Evolutionary conservation across 2,797 vertebrate species (phyloP).

Genomic region (Pitangus sulphuratus): DNA sequence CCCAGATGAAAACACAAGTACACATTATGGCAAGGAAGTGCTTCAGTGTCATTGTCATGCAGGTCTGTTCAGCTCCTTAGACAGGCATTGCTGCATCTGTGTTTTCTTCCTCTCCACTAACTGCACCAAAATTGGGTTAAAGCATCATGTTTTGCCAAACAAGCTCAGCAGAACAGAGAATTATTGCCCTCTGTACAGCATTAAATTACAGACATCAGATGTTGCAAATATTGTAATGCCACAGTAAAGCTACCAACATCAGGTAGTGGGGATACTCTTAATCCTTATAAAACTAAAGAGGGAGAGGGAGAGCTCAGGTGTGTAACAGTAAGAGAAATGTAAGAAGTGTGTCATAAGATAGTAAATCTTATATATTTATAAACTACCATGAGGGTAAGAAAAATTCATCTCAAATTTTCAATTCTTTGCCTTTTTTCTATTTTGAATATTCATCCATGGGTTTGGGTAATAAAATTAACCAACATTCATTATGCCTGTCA

Average conservation of each 20-base stretch:
- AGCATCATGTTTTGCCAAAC: background rate
- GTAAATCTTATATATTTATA: background rate
- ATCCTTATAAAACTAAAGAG: background rate
- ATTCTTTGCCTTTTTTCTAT: background rate
- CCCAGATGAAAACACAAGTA: background rate
- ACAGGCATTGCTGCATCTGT: background rate
- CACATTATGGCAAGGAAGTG: background rate
- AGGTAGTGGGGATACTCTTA: background rate
- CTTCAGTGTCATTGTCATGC: background rate
- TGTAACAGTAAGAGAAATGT: background rate
- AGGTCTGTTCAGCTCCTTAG: background rate
- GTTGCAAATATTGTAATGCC: background rate
- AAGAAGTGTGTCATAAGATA: background rate
- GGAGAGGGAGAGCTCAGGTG: background rate
- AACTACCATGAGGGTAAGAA: background rate
- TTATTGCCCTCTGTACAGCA: background rate
- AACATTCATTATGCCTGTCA: background rate
- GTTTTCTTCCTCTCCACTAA: background rate
- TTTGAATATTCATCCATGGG: background rate
- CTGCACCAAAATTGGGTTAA: background rate
- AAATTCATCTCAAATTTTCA: background rate
- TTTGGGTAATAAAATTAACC: background rate
- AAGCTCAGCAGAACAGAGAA: slow-evolving; percentile 1
- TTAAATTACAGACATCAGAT: background rate
- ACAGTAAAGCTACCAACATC: background rate